Evolutionary conservation across 2,888 invertebrate genomes (phyloP), one percentile per base, ranked within the genome.

Genomic region (Drosophila siamana): DNA sequence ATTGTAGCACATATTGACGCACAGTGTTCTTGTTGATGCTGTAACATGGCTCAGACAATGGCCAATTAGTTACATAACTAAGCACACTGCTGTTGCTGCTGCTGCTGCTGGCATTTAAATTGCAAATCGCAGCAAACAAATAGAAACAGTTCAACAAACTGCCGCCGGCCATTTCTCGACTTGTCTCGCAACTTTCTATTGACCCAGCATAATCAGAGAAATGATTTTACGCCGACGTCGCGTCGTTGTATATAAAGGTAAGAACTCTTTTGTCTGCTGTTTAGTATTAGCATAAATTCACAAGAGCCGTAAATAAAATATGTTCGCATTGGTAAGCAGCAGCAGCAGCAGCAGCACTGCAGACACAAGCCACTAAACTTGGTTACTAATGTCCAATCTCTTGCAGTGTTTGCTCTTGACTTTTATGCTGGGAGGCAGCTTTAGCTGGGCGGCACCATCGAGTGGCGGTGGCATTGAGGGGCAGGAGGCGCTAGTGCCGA

Each of bases 271-370:
- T 63, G 68, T 55, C 28, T 26, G 54, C 28, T 65, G 38, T 36
- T 13, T 69, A 87, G 85, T 87, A 88, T 88, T 88, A 78, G 80
- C 83, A 86, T 88, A 84, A 88, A 79, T 66, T 59, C 44, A 40
- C 41, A 38, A 46, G 55, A 62, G 26, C n/a, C 36, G 13, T 38
- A 16, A 60, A 67, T 61, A 66, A 74, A 78, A 78, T 76, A 88
- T 88, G 86, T 68, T 83, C 59, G 69, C 69, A 72, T 74, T 77
- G 74, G 88, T 84, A 73, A 85, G 74, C 64, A 52, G 43, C 28
- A 66, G 33, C 33, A 67, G 59, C 24, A 85, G 74, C 64, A 52
- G 43, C 28, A 66, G 33, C 33, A 67, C 61, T 28, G 16, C 9
- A 44, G n/a, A 50, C 11, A 33, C 13, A 44, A 50, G 36, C 47